These are phyloP conservation scores for Ceyx margarethae DNA, from an alignment of 2,113 vertebrate species.

Conservation along the genomic window DNA sequence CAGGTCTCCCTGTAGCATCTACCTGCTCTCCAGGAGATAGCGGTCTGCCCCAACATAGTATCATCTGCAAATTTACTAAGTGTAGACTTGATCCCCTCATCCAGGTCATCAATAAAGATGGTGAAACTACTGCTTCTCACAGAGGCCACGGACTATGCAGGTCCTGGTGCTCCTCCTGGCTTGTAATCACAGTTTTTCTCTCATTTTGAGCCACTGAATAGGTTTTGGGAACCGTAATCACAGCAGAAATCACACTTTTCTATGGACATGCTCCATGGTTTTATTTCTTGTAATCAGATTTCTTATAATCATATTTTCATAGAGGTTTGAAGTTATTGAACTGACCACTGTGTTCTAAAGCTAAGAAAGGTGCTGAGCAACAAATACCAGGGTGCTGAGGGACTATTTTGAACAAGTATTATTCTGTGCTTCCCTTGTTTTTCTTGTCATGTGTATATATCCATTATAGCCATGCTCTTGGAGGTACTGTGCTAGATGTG, in stretches of 20 bases:
- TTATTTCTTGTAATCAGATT: neutral
- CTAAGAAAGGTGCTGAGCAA: neutral
- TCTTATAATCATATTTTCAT: neutral
- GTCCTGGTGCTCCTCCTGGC: neutral
- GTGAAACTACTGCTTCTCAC: neutral
- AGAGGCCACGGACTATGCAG: neutral
- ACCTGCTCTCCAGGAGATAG: too few species aligned
- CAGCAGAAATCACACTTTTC: neutral
- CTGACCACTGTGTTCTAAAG: neutral
- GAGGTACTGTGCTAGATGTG: neutral
- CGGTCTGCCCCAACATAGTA: too few species aligned
- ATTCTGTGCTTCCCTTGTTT: neutral
- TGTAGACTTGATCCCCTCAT: too few species aligned
- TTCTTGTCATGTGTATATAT: neutral
- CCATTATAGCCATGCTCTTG: neutral
- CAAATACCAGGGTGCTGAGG: neutral
- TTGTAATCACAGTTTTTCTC: neutral
- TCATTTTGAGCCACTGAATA: rapidly evolving
- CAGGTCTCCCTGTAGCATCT: too few species aligned
- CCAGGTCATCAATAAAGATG: too few species aligned
- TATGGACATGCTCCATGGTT: neutral
- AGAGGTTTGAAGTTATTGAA: neutral
- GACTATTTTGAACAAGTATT: neutral
- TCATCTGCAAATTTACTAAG: too few species aligned
- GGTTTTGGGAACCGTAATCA: neutral